Base-by-base conservation (phyloP, 2,888 invertebrate species). In the Amphipyra berbera region DNA sequence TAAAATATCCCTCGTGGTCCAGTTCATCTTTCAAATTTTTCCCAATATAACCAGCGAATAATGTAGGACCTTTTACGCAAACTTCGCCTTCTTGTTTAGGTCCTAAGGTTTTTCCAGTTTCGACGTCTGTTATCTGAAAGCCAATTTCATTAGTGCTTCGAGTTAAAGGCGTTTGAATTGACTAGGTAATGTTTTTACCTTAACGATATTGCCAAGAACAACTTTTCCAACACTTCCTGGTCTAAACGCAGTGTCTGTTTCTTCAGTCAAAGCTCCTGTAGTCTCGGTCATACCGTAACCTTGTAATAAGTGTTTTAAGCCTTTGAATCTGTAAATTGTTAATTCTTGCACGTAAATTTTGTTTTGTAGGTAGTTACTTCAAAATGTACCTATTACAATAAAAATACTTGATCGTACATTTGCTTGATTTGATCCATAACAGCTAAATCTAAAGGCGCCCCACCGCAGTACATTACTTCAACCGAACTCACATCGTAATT, bases 231-330 rank as follows among this genome's bases (percentile, higher is more conserved):
- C 86, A 69, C 90, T 92, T 10, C 91, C 91, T 54, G 77, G 76
- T 70, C 79, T 89, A n/a, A 60, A 47, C 0, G 53, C 49, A 21
- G 40, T 61, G 4, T 86, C 82, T 2, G 61, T 57, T 59, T 91
- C 90, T 61, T 84, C 78, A 21, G 86, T 86, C 0, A 90, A 13
- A 2, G 69, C 81, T 61, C 92, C 92, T 8, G 87, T 68, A 0
- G 86, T 61, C 78, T 92, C 92, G 15, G 92, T 91, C 88, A 91
- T 88, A n/a, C 92, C 92, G 45, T 90, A 92, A 0, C 88, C 90
- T 88, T 92, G 90, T 45, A 90, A 59, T 6, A 90, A 69, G 35
- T 82, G 65, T 49, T 69, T 78, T 37, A 91, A 64, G 10, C 86
- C 82, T 2, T 85, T 84, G 60, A 89, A 88, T 61, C 92, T 92